Conservation (phyloP, 2,797 vertebrate species). For the Lacerta bilineata region DNA sequence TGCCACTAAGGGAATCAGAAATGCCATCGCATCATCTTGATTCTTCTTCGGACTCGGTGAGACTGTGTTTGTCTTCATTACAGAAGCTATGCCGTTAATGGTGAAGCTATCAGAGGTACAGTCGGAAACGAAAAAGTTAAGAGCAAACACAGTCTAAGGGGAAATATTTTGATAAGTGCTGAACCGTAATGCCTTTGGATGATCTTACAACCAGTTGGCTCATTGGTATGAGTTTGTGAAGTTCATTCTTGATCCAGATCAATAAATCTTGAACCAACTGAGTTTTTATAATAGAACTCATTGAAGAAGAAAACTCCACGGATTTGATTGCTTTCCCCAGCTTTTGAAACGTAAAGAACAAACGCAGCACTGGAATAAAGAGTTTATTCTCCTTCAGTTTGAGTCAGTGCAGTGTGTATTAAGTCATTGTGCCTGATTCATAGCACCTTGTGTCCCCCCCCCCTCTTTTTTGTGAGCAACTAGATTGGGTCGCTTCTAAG, state of each 20-base stretch:
- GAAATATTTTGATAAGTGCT: slow-evolving; percentile 66
- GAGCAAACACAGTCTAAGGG: slow-evolving; percentile 11
- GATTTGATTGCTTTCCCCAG: slow-evolving; percentile 74
- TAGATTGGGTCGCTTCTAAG: slow-evolving; percentile 62
- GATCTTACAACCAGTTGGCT: slow-evolving; percentile 71
- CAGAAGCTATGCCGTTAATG: neutral
- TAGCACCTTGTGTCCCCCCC: slow-evolving; percentile 51
- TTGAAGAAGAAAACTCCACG: slow-evolving; percentile 60
- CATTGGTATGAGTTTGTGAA: slow-evolving; percentile 78
- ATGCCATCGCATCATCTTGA: neutral
- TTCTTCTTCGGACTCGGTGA: neutral
- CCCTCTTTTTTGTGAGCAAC: slow-evolving; percentile 59
- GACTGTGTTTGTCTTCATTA: neutral
- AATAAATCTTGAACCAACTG: slow-evolving; percentile 75
- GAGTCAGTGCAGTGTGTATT: slow-evolving; percentile 52
- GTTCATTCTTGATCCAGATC: slow-evolving; percentile 77
- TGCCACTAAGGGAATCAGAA: neutral
- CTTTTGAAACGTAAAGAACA: slow-evolving; percentile 76
- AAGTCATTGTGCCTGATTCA: slow-evolving; percentile 65
- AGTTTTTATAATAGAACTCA: slow-evolving; percentile 74
- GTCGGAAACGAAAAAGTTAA: slow-evolving; percentile 29
- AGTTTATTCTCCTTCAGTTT: slow-evolving; percentile 49
- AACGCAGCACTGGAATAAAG: slow-evolving; percentile 59
- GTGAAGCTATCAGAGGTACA: slow-evolving; percentile 7
- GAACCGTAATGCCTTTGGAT: slow-evolving; percentile 65